phyloP scores from a whole-genome alignment of 2,113 vertebrate genomes.

The Syngnathoides biaculeatus region DNA sequence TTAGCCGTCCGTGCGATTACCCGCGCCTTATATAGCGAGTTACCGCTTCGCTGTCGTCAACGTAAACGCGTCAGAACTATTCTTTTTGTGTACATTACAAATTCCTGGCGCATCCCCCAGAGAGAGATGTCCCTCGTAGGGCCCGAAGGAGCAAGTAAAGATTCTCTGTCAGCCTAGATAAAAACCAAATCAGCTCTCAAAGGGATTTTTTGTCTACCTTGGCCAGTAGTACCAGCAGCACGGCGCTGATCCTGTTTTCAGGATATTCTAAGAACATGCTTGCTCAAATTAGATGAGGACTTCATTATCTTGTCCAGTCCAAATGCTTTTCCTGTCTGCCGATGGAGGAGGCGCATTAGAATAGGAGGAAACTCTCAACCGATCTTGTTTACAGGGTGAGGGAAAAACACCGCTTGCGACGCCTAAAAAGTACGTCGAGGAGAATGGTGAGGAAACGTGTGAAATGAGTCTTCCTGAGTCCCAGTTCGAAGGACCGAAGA shows the following conservation, averaged over 20 bases:
- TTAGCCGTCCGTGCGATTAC: not conserved
- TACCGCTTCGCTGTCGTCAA: slow-evolving; percentile 33
- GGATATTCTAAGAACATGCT: slow-evolving; percentile 21
- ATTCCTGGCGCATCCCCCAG: slow-evolving; percentile 49
- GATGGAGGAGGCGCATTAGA: not conserved
- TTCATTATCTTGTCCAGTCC: slow-evolving; percentile 23
- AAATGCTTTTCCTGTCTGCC: slow-evolving; percentile 43
- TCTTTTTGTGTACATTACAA: slow-evolving; percentile 50
- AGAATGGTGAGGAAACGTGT: slow-evolving; percentile 44
- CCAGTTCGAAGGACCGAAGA: slow-evolving; percentile 42
- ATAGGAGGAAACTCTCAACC: slow-evolving; percentile 15
- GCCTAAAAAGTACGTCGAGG: slow-evolving; percentile 36
- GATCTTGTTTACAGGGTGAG: slow-evolving; percentile 5
- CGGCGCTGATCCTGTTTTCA: not conserved
- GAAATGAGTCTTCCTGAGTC: slow-evolving; percentile 66
- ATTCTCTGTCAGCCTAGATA: slow-evolving; percentile 19
- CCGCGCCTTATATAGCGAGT: slow-evolving; percentile 40
- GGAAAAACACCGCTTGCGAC: not conserved
- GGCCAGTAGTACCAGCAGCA: slow-evolving; percentile 9
- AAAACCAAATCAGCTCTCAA: slow-evolving; percentile 40
- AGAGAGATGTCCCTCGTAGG: slow-evolving; percentile 27
- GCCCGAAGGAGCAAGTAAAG: slow-evolving; percentile 13
- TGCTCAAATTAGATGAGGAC: slow-evolving; percentile 26
- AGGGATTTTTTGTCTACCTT: slow-evolving; percentile 41
- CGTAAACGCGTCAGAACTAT: slow-evolving; percentile 13